A percentile compares a stretch with the other conserved stretches of the same genome.
Conservation (phyloP, 2,888 invertebrate genomes). For the Archips crataeganus region DNA sequence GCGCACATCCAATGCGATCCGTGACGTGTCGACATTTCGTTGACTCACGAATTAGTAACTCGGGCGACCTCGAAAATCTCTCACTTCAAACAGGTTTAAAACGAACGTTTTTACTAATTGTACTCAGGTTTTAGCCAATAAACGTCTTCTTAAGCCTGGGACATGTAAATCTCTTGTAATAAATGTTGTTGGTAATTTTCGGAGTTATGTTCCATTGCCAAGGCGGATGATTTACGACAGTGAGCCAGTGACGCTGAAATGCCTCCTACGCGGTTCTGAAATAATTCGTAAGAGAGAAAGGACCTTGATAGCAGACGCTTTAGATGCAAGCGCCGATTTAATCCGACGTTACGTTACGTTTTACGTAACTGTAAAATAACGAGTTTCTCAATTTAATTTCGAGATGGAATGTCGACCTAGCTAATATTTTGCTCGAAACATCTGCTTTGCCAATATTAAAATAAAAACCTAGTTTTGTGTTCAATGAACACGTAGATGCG, state of each 20-base stretch:
- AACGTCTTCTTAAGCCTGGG: slow-evolving; percentile 11
- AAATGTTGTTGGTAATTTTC: slow-evolving; percentile 8
- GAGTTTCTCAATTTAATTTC: slow-evolving; percentile 14
- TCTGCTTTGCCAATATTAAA: not conserved
- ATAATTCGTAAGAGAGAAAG: slow-evolving; percentile 21
- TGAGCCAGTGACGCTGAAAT: slow-evolving; percentile 15
- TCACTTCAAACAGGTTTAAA: slow-evolving; percentile 31
- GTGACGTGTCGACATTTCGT: slow-evolving; percentile 3
- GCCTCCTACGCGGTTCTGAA: slow-evolving; percentile 38
- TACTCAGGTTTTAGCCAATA: slow-evolving; percentile 16
- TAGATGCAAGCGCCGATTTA: slow-evolving; percentile 16
- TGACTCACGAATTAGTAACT: slow-evolving; percentile 19
- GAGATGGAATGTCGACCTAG: slow-evolving; percentile 14
- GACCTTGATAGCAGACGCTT: slow-evolving; percentile 35
- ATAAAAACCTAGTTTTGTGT: too few relatives aligned
- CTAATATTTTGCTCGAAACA: not conserved
- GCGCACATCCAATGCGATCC: slow-evolving; percentile 26
- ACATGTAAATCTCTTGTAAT: slow-evolving; percentile 28
- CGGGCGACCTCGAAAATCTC: slow-evolving; percentile 26
- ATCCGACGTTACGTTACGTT: slow-evolving; percentile 30
- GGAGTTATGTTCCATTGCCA: slow-evolving; percentile 23
- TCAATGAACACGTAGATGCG: not conserved
- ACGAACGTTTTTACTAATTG: slow-evolving; percentile 16
- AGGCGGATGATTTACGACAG: slow-evolving; percentile 27
- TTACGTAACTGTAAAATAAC: slow-evolving; percentile 27